Percentiles rank a stretch among this genome's conserved stretches.
Conservation (phyloP, 1,140 invertebrate genomes). For the Orussus abietinus region DNA sequence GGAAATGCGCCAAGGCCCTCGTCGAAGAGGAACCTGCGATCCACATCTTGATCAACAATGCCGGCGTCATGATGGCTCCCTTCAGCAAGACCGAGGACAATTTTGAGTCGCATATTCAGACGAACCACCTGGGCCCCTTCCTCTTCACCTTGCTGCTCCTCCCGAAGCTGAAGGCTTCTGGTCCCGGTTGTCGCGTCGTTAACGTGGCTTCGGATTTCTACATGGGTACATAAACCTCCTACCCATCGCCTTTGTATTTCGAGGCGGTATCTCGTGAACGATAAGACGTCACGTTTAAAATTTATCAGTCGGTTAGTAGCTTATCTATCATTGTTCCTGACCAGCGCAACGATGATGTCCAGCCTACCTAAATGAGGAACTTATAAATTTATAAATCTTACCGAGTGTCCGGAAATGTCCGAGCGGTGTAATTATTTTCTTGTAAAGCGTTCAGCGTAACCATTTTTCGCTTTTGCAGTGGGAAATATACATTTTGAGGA, state of each 20-base stretch:
- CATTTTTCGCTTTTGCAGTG: conserved; percentile 35
- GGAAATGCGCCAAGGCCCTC: conserved; percentile 65
- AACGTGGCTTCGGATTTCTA: conserved; percentile 59
- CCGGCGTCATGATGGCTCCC: conserved; percentile 72
- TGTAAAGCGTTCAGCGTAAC: no score
- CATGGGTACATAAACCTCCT: neutral
- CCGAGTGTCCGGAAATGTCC: no score
- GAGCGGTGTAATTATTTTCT: conserved; percentile 32
- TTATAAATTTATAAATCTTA: no score
- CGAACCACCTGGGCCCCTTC: conserved; percentile 82
- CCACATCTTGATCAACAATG: conserved; percentile 78
- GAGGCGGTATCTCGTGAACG: no score
- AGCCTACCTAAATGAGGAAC: no score
- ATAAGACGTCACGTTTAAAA: no score
- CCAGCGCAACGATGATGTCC: no score
- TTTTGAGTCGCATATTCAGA: conserved; percentile 74
- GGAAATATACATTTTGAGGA: conserved; percentile 68
- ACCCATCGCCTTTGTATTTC: neutral
- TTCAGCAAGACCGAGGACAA: conserved; percentile 68
- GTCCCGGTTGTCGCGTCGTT: conserved; percentile 62
- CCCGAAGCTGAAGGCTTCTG: conserved; percentile 54
- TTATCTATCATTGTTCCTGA: no score
- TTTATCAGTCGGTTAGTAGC: no score
- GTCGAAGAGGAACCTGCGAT: conserved; percentile 59
- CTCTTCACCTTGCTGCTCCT: conserved; percentile 76